Base-by-base conservation (phyloP, 1,140 invertebrate genomes). In the Battus philenor region DNA sequence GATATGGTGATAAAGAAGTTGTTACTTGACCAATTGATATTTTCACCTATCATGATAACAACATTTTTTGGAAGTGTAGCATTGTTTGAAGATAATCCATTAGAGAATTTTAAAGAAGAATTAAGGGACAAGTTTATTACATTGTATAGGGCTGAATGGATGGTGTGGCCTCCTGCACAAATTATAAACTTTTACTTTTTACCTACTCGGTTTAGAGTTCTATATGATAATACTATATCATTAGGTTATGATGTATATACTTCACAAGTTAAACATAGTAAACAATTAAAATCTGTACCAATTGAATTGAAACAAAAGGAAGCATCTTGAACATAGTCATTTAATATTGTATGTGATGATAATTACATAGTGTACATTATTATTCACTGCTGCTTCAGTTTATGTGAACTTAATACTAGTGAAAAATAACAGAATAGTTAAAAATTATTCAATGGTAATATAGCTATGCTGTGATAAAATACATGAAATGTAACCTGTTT, bases 171-270 rank as follows among this genome's bases (percentile, higher is more conserved):
- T 5, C 92, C 93, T 1, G 93, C 93, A 56, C 84, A 86, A 60
- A 56, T 87, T 13, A 82, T 87, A 16, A 98, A 97, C 81, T 98
- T 98, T 84, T 96, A 93, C 73, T 91, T 94, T 61, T 76, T 98
- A 51, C 94, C 95, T 10, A 91, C 91, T 2, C 90, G 88, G 65
- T 98, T 91, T 76, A 88, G 96, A 66, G 94, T 98, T 11, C 85
- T 97, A 6, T 98, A 96, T 83, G 96, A 98, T 70, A 98, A 95
- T 79, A 90, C 90, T 4, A 93, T 98, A 69, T 97, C 95, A 13
- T 86, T 98, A 66, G 93, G 94, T 5, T 97, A 97, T 86, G 96
- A 98, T 78, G 84, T 95, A 29, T 97, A 96, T 69, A 96, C 94
- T n/a, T 97, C 95, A 13, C 91, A 95, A 78, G 92, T 98, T n/a